Conservation (phyloP, 2,113 vertebrate genomes). For the Actinemys pallida region DNA sequence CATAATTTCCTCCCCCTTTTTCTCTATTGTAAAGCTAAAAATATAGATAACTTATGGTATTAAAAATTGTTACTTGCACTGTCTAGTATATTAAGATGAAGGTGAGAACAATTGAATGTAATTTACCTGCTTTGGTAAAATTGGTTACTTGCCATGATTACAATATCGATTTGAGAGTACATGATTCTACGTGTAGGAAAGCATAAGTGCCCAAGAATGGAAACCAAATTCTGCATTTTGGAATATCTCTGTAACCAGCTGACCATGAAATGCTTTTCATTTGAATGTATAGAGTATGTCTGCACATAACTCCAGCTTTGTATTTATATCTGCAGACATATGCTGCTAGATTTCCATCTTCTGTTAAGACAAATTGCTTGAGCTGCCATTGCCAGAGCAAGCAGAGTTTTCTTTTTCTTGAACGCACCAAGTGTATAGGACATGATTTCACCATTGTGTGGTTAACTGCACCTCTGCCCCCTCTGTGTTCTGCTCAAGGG, state of each 20-base stretch:
- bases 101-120: neutral
- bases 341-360: slow-evolving; percentile 74
- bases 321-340: slow-evolving; percentile 73
- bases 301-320: slow-evolving; percentile 64
- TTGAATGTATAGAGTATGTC: slow-evolving; percentile 73
- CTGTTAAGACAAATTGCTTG: slow-evolving; percentile 73
- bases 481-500: neutral
- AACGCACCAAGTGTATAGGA: neutral
- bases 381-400: slow-evolving; percentile 79
- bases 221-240: slow-evolving; percentile 64
- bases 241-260: slow-evolving; percentile 61
- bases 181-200: slow-evolving; percentile 37
- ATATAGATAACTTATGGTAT: neutral
- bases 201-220: slow-evolving; percentile 44
- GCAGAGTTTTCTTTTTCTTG: slow-evolving; percentile 44
- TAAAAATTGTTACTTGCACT: neutral
- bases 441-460: neutral
- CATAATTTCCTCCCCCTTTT: neutral
- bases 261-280: slow-evolving; percentile 68
- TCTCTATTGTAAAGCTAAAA: neutral
- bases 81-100: neutral
- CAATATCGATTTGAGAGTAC: slow-evolving; percentile 28
- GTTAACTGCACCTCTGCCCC: neutral
- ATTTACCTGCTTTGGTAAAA: slow-evolving; percentile 1
- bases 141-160: slow-evolving; percentile 20